phyloP scores from a whole-genome alignment of 2,113 vertebrate genomes.

The Strix uralensis region DNA sequence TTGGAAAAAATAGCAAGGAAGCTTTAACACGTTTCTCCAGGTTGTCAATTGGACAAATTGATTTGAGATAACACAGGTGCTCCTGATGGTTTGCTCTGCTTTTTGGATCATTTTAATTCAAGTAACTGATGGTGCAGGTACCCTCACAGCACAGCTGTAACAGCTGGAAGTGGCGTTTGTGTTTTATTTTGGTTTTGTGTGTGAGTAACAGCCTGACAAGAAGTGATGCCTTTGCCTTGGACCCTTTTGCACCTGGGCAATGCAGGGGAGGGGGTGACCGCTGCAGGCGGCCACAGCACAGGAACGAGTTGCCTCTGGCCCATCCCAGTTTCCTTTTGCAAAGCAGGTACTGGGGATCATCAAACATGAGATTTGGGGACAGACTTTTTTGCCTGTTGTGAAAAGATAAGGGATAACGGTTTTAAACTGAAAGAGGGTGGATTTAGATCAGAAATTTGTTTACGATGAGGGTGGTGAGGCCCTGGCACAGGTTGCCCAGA shows the following conservation, averaged over 20 bases:
- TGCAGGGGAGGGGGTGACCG: fast-evolving
- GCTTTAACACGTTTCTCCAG: background rate
- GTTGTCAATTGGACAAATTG: background rate
- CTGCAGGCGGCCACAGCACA: fast-evolving
- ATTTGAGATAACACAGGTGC: background rate
- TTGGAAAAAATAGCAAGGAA: background rate
- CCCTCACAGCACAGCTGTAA: background rate
- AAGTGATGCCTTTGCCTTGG: background rate
- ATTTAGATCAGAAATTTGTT: fast-evolving
- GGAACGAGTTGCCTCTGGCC: background rate
- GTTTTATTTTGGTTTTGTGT: background rate
- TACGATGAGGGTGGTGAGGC: too few species aligned
- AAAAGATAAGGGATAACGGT: background rate
- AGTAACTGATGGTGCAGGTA: background rate
- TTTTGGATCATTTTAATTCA: background rate
- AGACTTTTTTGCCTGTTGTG: fast-evolving
- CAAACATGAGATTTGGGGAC: fast-evolving
- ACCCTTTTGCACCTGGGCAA: background rate
- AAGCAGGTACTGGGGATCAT: background rate
- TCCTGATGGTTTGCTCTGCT: background rate
- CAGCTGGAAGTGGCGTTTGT: background rate
- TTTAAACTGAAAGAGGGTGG: background rate
- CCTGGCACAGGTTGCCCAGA: too few species aligned
- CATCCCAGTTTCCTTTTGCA: background rate
- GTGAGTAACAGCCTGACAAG: background rate